Percentiles rank a stretch among this genome's conserved stretches.
Evolutionary conservation across 1,140 invertebrate species (phyloP).

Genomic region (Phymastichus coffea): DNA sequence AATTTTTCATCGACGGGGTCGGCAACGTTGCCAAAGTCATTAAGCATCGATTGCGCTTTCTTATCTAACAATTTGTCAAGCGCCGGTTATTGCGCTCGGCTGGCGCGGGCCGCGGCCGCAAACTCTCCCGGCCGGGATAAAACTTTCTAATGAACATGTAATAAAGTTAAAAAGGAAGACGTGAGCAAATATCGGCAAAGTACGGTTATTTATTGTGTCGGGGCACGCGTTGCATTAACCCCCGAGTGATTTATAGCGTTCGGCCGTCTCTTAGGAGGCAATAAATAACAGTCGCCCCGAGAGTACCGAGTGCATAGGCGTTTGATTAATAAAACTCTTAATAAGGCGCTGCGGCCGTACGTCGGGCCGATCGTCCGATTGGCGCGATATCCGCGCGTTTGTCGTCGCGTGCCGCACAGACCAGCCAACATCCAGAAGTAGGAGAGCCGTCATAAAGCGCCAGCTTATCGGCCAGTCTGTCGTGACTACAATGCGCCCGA

Average conservation of each 20-base stretch:
- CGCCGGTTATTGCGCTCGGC: constrained; percentile 5
- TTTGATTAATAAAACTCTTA: constrained; percentile 27
- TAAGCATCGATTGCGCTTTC: background rate
- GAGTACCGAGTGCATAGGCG: background rate
- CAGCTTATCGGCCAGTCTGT: too few relatives aligned
- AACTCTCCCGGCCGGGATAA: too few relatives aligned
- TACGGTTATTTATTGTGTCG: constrained; percentile 25
- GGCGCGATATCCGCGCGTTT: too few relatives aligned
- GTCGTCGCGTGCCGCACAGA: too few relatives aligned
- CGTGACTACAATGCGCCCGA: constrained; percentile 41
- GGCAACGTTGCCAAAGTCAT: constrained; percentile 16
- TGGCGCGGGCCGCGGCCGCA: background rate
- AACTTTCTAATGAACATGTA: constrained; percentile 25
- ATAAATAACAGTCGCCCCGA: constrained; percentile 23
- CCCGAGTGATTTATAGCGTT: constrained; percentile 21
- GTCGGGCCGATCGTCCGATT: too few relatives aligned
- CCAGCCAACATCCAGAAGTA: too few relatives aligned
- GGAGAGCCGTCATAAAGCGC: too few relatives aligned
- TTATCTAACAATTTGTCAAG: constrained; percentile 27
- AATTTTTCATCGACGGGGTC: constrained; percentile 17
- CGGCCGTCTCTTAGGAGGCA: constrained; percentile 18
- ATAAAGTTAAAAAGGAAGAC: constrained; percentile 18
- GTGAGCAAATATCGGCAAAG: constrained; percentile 22
- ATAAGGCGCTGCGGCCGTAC: constrained; percentile 5
- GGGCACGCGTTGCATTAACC: constrained; percentile 16